Evolutionary conservation across 2,797 vertebrate genomes (phyloP).

Genomic region (Molothrus ater): DNA sequence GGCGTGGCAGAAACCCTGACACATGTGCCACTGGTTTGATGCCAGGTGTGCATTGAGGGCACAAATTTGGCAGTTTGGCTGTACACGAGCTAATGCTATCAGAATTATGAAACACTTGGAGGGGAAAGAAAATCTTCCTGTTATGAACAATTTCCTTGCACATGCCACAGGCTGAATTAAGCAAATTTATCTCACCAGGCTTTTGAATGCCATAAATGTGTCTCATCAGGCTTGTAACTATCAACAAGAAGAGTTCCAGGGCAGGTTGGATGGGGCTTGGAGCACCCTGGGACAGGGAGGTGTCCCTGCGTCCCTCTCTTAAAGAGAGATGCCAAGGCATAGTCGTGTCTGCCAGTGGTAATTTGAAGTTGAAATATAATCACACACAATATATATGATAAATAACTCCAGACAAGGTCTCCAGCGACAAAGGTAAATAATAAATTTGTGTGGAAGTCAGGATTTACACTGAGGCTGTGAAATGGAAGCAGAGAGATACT

Average conservation of each 20-base stretch:
- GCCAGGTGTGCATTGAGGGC: too few species aligned
- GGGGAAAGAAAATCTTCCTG: background rate
- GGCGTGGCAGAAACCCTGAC: too few species aligned
- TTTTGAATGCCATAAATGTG: too few species aligned
- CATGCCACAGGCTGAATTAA: background rate
- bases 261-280: too few species aligned
- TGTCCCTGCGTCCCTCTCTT: too few species aligned
- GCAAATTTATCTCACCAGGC: background rate
- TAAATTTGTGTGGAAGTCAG: background rate
- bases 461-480: background rate
- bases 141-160: background rate
- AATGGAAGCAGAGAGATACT: background rate
- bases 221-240: too few species aligned
- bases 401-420: slow-evolving; percentile 22
- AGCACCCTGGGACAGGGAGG: too few species aligned
- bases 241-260: too few species aligned
- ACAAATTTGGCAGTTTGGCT: too few species aligned
- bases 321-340: slow-evolving; percentile 45
- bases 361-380: slow-evolving; percentile 59
- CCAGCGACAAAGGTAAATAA: slow-evolving; percentile 20
- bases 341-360: slow-evolving; percentile 25
- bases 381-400: slow-evolving; percentile 16
- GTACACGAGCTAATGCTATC: too few species aligned
- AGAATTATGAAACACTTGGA: too few species aligned
- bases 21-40: too few species aligned